Evolutionary conservation across 2,888 invertebrate genomes (phyloP), one percentile per base, ranked within the genome.

Genomic region (Patella depressa): DNA sequence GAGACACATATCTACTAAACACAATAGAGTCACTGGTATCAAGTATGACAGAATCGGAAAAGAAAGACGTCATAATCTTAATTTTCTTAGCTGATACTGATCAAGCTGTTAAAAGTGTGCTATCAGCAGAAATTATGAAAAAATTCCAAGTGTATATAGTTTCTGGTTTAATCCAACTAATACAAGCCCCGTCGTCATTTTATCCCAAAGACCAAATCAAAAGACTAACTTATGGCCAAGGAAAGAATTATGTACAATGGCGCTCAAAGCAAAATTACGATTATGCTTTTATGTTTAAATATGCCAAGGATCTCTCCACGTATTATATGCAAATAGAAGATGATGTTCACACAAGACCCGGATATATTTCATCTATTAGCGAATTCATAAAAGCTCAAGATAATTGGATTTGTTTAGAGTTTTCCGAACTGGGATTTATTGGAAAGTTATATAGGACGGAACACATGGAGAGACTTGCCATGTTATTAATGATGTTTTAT

Each of bases 241-340:
- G n/a, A 15, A n/a, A 59, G 5, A 2, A 72, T n/a, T 80, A 80
- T 71, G 88, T 91, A 1, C 80, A 88, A 72, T 92, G 92, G 92
- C 83, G 92, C 45, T 85, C 91, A 14, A 92, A 92, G 79, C 92
- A 92, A 85, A 91, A 91, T 54, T 83, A 91, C 71, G 92, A 92
- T 84, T 92, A 90, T 83, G 89, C 90, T 0, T 91, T 88, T 79
- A 83, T 91, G 53, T 89, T 91, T 80, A 83, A 87, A 72, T 91
- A 90, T 78, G 83, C 88, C n/a, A 80, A 86, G 19, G 78, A 86
- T n/a, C 73, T 90, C 71, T 90, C 91, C 0, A 82, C 86, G 65
- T 91, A 89, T 80, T 92, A 91, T 80, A 85, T 92, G 80, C 89
- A 91, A 55, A 84, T 91, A 76, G 92, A 92, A 80, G 92, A 92